Evolutionary conservation across 2,888 invertebrate species (phyloP), one percentile per base, ranked within the genome.

Genomic region (Eilema caniola): DNA sequence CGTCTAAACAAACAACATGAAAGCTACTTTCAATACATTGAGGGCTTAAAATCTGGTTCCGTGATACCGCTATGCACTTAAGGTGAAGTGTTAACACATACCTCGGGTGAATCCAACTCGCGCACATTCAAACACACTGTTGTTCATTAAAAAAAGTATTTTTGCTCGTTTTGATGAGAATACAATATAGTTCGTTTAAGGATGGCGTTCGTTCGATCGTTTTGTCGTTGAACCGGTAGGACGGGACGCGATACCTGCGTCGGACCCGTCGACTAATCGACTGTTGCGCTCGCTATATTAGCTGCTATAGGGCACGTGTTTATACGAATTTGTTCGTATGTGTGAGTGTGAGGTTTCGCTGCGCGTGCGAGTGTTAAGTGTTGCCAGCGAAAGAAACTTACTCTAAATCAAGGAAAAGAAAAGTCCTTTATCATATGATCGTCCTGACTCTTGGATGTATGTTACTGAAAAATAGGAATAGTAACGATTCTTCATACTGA

Each of bases 201-300:
- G 79, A 71, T 81, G 82, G 84, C 83, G 91, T 94, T 95, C 95
- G 95, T 94, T 95, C 95, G 94, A 91, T 95, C 95, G 93, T 93
- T 89, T 90, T 86, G 89, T 93, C 90, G 90, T 90, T 89, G 80
- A 86, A 91, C 93, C 91, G 93, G 93, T 90, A 88, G 82, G 86
- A 84, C 90, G 79, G 86, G 89, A 82, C 89, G 84, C 86, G 84
- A 82, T 92, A 93, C 92, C 92, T 91, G 91, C 89, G 85, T 82
- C 84, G 80, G 81, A 86, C 88, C 90, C 91, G 92, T 86, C 89
- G 85, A 86, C 87, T 90, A 88, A 87, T 84, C 84, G 85, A 88
- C 88, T 91, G 87, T 85, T 83, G 80, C 73, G 81, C 78, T 81
- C 53, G 80, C 79, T 81, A 76, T 82, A 77, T 75, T 82, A 77